Percentiles rank a stretch among this genome's conserved stretches.
Conservation (phyloP, 2,888 invertebrate genomes). For the Xanthostigma xanthostigma region DNA sequence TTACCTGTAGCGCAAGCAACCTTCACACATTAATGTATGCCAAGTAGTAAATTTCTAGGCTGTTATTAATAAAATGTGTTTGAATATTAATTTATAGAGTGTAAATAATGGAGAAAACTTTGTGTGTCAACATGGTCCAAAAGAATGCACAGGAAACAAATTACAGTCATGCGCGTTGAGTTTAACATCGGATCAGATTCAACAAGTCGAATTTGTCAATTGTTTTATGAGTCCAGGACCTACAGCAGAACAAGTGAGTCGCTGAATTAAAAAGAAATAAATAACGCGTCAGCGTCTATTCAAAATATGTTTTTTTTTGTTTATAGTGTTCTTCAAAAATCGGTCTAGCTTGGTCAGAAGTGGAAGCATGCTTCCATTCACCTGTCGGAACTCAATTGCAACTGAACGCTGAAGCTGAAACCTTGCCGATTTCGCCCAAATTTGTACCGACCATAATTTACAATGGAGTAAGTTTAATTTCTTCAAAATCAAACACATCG, state of each 20-base stretch:
- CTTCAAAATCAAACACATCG: slow-evolving; percentile 10
- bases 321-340: slow-evolving; percentile 29
- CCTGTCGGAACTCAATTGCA: slow-evolving; percentile 30
- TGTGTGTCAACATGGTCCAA: slow-evolving; percentile 45
- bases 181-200: slow-evolving; percentile 23
- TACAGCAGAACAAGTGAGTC: slow-evolving; percentile 9
- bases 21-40: no score
- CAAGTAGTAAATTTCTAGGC: no score
- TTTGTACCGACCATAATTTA: slow-evolving; percentile 38
- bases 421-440: slow-evolving; percentile 26
- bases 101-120: slow-evolving; percentile 28
- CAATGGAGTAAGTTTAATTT: slow-evolving; percentile 28
- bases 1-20: no score
- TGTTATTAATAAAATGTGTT: background rate
- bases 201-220: slow-evolving; percentile 22
- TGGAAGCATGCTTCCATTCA: slow-evolving; percentile 27
- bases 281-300: background rate
- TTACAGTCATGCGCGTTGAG: slow-evolving; percentile 44
- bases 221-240: slow-evolving; percentile 22
- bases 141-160: slow-evolving; percentile 45
- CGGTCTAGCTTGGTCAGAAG: slow-evolving; percentile 24
- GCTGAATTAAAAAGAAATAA: background rate
- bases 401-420: slow-evolving; percentile 32
- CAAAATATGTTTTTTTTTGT: background rate
- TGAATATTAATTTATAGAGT: slow-evolving; percentile 17